A percentile compares a stretch with the other conserved stretches of the same genome.
These are phyloP conservation scores for Arion vulgaris DNA, from an alignment of 1,140 invertebrate genomes.

Conservation along the genomic window DNA sequence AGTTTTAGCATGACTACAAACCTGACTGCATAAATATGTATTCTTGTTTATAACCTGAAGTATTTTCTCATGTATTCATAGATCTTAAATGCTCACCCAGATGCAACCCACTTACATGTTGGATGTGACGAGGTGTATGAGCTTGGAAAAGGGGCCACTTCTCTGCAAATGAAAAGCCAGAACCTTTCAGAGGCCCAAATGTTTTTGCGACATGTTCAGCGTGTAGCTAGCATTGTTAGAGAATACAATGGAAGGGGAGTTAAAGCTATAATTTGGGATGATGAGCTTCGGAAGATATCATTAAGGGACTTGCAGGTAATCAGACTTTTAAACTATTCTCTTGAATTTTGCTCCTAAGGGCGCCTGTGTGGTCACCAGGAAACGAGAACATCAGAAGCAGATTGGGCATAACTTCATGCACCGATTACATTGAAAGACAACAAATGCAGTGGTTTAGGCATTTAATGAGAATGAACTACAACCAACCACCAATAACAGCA, in stretches of 20 bases:
- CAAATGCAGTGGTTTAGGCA: too few species aligned
- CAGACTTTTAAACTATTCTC: too few species aligned
- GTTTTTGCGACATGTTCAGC: slow-evolving; percentile 73
- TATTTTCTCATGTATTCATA: slow-evolving; percentile 1
- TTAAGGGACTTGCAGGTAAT: background rate
- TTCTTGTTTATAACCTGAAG: background rate
- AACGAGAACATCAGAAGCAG: too few species aligned
- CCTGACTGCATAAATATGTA: too few species aligned
- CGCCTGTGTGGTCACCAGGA: too few species aligned
- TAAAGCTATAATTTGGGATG: slow-evolving; percentile 91
- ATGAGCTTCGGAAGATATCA: slow-evolving; percentile 85
- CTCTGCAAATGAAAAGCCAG: slow-evolving; percentile 55
- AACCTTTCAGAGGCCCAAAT: slow-evolving; percentile 72
- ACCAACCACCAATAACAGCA: too few species aligned
- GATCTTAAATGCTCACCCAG: slow-evolving; percentile 75
- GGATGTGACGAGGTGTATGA: slow-evolving; percentile 76
- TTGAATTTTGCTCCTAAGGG: too few species aligned
- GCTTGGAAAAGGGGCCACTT: slow-evolving; percentile 41
- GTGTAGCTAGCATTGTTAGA: slow-evolving; percentile 70
- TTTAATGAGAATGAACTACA: too few species aligned
- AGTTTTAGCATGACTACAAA: too few species aligned
- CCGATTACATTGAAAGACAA: too few species aligned
- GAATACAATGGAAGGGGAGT: slow-evolving; percentile 61
- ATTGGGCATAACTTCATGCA: too few species aligned
- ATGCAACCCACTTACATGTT: slow-evolving; percentile 74